A percentile compares a stretch with the other conserved stretches of the same genome.
These are phyloP conservation scores for Aurelia sp. DNA, from an alignment of 30 jellyfish, hydroid and myxozoan species.

Conservation along the genomic window DNA sequence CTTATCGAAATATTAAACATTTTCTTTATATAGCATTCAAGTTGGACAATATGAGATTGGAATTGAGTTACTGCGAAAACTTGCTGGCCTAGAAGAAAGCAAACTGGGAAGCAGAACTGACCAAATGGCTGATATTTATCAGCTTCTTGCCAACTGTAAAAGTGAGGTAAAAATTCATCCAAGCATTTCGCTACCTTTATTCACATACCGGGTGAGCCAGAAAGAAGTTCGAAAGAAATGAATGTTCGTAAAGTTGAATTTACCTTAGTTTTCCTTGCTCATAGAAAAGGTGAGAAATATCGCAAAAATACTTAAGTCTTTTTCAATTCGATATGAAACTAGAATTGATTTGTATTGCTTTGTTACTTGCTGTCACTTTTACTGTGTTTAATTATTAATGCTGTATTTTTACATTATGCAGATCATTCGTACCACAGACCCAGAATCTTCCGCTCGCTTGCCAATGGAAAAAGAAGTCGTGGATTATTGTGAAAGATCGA, in stretches of 20 bases:
- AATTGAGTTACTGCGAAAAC: slow-evolving; percentile 53
- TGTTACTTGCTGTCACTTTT: too few species aligned
- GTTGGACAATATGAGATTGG: slow-evolving; percentile 73
- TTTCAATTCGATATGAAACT: too few species aligned
- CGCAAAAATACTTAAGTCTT: too few species aligned
- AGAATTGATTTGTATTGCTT: too few species aligned
- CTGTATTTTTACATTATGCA: neutral
- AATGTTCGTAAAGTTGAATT: too few species aligned
- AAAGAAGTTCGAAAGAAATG: too few species aligned
- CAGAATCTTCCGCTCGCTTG: slow-evolving; percentile 29
- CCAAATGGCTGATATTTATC: slow-evolving; percentile 78
- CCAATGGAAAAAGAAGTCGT: slow-evolving; percentile 87
- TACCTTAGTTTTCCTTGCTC: too few species aligned
- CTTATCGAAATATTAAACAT: too few species aligned
- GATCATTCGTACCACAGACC: slow-evolving; percentile 45
- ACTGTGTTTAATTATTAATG: too few species aligned
- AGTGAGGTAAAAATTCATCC: slow-evolving; percentile 54
- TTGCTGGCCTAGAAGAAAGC: slow-evolving; percentile 73
- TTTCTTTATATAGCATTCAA: slow-evolving; percentile 55
- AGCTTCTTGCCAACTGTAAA: slow-evolving; percentile 74
- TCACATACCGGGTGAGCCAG: too few species aligned
- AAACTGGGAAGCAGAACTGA: slow-evolving; percentile 80
- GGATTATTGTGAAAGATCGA: slow-evolving; percentile 73
- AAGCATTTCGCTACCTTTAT: neutral
- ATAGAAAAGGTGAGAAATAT: too few species aligned